Conservation (phyloP, 2,113 vertebrate genomes). For the Microcebus griseorufus region DNA sequence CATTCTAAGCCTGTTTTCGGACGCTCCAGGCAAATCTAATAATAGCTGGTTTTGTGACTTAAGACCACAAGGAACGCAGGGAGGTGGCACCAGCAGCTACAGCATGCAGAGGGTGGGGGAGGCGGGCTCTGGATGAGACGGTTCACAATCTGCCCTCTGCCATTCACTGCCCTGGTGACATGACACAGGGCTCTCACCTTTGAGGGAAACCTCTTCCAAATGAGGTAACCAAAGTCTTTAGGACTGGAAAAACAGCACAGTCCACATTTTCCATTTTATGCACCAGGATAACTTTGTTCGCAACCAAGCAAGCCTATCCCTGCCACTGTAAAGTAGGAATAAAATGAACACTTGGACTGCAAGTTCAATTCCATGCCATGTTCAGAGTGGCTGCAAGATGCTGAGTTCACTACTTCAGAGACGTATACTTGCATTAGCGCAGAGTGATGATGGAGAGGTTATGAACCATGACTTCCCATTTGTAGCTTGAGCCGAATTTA, state of each 20-base stretch:
- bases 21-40: slow-evolving; percentile 2
- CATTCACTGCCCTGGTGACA: background rate
- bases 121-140: fast-evolving
- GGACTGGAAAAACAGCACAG: background rate
- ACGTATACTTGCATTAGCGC: background rate
- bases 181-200: background rate
- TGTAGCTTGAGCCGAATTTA: background rate
- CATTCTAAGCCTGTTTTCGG: background rate
- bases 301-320: background rate
- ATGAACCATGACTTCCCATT: background rate
- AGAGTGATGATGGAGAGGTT: background rate
- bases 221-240: background rate
- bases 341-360: background rate
- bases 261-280: background rate
- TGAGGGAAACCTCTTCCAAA: background rate
- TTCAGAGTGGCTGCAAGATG: background rate
- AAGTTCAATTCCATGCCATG: background rate
- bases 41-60: background rate
- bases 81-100: background rate
- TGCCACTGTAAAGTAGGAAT: background rate
- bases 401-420: background rate
- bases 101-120: fast-evolving
- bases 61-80: background rate
- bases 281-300: background rate
- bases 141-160: background rate